Base-by-base conservation (phyloP, 1,140 invertebrate species). In the Ceratina australensis region DNA sequence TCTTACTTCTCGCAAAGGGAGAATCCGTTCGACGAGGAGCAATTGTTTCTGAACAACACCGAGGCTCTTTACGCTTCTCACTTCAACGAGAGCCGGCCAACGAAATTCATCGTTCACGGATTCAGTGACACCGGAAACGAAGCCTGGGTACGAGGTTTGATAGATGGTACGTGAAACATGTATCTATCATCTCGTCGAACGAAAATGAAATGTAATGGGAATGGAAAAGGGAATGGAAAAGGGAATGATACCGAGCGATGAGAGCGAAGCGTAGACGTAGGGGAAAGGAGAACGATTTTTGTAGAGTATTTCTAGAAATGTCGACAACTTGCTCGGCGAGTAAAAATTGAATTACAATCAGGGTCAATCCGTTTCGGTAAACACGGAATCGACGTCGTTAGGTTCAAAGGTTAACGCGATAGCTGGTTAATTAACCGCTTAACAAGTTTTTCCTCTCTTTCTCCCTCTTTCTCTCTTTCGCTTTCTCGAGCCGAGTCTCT, bases 41-140 rank as follows among this genome's bases (percentile, higher is more conserved):
- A 90, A 54, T 64, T 90, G 52, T 81, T 87, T 22, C 47, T 89
- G 42, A 89, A 90, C 56, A 87, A 90, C 52, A 90, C 89, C 18
- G 89, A 90, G 71, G 78, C 88, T 3, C 57, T 90, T 4, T 90
- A 90, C 63, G 88, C 87, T 1, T 90, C 88, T 15, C 89, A 92
- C 50, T 92, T 93, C 47, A 89, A 92, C 65, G 86, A 86, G 54
- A 86, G 86, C 16, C 91, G 92, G 16, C 86, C 87, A 7, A 92
- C 90, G 0, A 92, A 93, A 56, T 88, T 94, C 71, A 86, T 94
- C 22, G 91, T 93, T 85, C 93, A 94, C 65, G 93, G 93, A n/a
- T 94, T 93, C 89, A 92, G 89, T 42, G 88, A 87, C 86, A 93
- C 91, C 86, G 91, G 87, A 52, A 87, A 89, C 57, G 89, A 78